These are phyloP conservation scores for Rhynchonycteris naso DNA, from an alignment of 2,797 vertebrate species.

Conservation along the genomic window DNA sequence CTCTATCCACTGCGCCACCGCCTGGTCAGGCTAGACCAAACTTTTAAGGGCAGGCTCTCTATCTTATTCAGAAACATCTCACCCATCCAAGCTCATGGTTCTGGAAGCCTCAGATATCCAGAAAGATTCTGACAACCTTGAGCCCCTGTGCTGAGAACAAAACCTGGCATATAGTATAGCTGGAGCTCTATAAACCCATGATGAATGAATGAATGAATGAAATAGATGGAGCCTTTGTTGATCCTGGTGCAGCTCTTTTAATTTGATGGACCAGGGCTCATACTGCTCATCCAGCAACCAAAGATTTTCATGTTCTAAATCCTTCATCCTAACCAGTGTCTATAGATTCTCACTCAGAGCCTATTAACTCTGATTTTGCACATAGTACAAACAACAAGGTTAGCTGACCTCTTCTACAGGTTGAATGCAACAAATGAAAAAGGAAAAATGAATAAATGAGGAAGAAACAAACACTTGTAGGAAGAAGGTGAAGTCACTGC, in stretches of 20 bases:
- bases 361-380: neutral
- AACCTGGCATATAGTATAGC: fast-evolving
- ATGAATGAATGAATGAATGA: neutral
- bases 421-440: neutral
- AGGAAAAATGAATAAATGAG: too few species aligned
- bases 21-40: too few species aligned
- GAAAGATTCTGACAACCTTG: neutral
- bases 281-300: neutral
- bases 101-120: neutral
- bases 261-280: neutral
- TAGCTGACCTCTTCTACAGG: neutral
- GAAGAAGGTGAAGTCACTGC: neutral
- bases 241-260: neutral
- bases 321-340: neutral
- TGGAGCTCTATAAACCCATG: neutral
- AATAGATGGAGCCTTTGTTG: neutral
- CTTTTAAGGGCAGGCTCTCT: neutral
- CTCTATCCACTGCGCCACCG: too few species aligned
- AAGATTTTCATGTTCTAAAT: neutral
- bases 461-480: too few species aligned
- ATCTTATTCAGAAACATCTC: neutral
- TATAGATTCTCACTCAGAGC: neutral
- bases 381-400: neutral
- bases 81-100: neutral
- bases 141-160: neutral